Percentiles rank a stretch among this genome's conserved stretches.
Evolutionary conservation across 1,140 invertebrate genomes (phyloP).

Genomic region (Tetranychus cinnabarinus): DNA sequence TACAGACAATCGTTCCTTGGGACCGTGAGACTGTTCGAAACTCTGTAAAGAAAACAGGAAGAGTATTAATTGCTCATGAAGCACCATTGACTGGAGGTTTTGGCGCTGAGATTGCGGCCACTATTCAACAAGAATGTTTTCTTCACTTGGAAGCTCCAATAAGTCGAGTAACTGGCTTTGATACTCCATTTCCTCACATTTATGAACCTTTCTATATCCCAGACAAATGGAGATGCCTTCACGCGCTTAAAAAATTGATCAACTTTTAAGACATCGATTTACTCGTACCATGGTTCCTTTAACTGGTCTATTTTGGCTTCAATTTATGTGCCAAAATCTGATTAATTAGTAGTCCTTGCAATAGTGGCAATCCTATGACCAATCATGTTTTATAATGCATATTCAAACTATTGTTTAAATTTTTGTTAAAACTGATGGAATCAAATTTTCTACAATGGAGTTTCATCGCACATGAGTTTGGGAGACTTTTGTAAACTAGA

Average conservation of each 20-base stretch:
- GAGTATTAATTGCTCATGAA: constrained; percentile 76
- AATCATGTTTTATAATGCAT: no score
- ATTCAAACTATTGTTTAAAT: no score
- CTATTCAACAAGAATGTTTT: constrained; percentile 81
- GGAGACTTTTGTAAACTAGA: no score
- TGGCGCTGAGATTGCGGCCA: constrained; percentile 81
- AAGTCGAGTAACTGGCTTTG: constrained; percentile 73
- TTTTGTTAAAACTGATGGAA: no score
- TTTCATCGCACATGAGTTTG: no score
- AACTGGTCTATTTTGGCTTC: no score
- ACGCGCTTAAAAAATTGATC: constrained; percentile 47
- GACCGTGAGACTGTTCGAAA: constrained; percentile 68
- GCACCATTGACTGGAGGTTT: constrained; percentile 86
- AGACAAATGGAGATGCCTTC: constrained; percentile 69
- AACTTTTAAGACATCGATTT: constrained; percentile 33
- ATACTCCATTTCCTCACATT: constrained; percentile 88
- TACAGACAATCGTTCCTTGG: constrained; percentile 86
- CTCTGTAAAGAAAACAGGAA: constrained; percentile 85
- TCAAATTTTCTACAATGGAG: no score
- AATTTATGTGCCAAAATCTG: no score
- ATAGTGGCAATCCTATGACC: no score
- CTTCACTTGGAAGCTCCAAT: constrained; percentile 80
- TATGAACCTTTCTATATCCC: constrained; percentile 91
- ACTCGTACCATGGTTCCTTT: no score
- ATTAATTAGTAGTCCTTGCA: no score